Conservation (phyloP, 2,797 vertebrate genomes). For the Danio kyathit region DNA sequence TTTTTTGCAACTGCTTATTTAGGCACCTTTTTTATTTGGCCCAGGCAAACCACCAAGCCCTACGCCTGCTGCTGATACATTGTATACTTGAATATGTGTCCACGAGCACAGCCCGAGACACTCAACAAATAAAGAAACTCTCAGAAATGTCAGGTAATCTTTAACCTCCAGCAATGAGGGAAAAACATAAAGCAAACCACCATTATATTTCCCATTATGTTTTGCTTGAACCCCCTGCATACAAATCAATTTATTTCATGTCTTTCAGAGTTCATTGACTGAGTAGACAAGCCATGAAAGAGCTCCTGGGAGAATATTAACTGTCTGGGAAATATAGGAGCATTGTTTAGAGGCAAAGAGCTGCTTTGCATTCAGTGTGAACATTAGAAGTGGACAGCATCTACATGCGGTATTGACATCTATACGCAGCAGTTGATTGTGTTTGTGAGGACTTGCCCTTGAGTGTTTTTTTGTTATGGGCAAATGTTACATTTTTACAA, state of each 20-base stretch:
- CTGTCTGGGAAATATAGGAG: slow-evolving; percentile 46
- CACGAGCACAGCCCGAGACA: slow-evolving; percentile 1
- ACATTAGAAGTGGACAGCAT: slow-evolving; percentile 24
- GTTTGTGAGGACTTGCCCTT: slow-evolving; percentile 5
- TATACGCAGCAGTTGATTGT: neutral
- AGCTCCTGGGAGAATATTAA: slow-evolving; percentile 56
- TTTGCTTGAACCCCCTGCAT: slow-evolving; percentile 47
- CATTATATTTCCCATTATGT: slow-evolving; percentile 55
- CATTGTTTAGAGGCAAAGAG: slow-evolving; percentile 55
- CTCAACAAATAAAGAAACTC: slow-evolving; percentile 37
- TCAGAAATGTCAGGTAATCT: slow-evolving; percentile 48
- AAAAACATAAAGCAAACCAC: slow-evolving; percentile 47
- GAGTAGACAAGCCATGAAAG: slow-evolving; percentile 54
- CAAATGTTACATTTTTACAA: neutral
- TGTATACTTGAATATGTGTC: slow-evolving; percentile 19
- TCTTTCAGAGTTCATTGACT: slow-evolving; percentile 55
- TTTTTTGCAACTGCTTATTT: slow-evolving; percentile 49
- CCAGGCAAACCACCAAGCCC: slow-evolving; percentile 34
- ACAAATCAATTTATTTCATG: slow-evolving; percentile 60
- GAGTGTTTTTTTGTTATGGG: neutral
- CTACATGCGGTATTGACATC: slow-evolving; percentile 8
- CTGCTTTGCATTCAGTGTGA: slow-evolving; percentile 41
- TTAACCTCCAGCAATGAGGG: slow-evolving; percentile 38
- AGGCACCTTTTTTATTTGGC: slow-evolving; percentile 33
- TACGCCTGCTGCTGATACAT: slow-evolving; percentile 21